Evolutionary conservation across 2,888 invertebrate genomes (phyloP), one percentile per base, ranked within the genome.

Genomic region (Exephanes ischioxanthus): DNA sequence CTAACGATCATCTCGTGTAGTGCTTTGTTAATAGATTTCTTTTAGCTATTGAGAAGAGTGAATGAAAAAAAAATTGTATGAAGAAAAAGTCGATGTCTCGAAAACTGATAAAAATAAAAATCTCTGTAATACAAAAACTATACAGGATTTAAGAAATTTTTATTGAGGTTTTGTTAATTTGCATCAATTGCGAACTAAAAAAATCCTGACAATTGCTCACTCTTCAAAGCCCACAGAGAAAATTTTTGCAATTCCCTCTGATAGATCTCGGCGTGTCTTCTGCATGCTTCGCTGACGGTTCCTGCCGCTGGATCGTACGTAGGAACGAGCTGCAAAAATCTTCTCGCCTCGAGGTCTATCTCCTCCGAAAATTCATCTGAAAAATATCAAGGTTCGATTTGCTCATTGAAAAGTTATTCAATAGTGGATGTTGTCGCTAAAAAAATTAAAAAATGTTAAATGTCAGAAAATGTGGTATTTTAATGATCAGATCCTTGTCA

Each of bases 141-240:
- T 9, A 2, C 1, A 37, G 37, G 37, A 37, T 37, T 37, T 37
- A 0, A 9, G 37, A 37, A 7, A 1, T 37, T 37, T 37, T 37
- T 37, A 1, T 37, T 6, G 37, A 9, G 37, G 37, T 9, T 9
- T 37, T 9, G 37, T 37, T 9, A 41, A 41, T 16, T 48, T 48
- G 45, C 45, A 16, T 16, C 16, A 16, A 14, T 48, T 4, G 3
- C 45, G 16, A 48, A 16, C 16, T 16, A 48, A 48, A 16, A 30
- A 63, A 37, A 68, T 26, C 51, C 19, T 1, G 14, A 19, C 7
- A 3, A 33, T 37, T 72, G 90, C 92, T 91, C 80, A 94, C 94
- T 94, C 87, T 93, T 93, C 0, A 94, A 88, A 22, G 94, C 94
- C 94, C 94, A 94, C 0, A 94, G 87, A 7, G 91, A 92, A 76